Conservation (phyloP, 2,888 invertebrate genomes). For the Anagyrus pseudococci region DNA sequence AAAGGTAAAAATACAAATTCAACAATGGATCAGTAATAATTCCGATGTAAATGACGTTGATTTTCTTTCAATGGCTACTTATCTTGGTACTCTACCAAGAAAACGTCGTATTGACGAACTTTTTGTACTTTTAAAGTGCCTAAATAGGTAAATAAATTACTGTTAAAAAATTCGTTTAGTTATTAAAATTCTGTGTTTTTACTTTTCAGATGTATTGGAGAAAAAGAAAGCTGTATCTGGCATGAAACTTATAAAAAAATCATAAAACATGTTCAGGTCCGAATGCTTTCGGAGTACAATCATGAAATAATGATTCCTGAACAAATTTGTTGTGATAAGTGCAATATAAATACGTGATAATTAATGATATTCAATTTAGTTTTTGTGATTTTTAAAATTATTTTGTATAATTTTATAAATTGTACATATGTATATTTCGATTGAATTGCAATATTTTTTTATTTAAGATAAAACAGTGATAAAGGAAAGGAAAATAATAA, state of each 20-base stretch:
- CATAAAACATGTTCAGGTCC: slow-evolving; percentile 68
- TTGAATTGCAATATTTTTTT: not conserved
- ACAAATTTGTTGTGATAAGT: slow-evolving; percentile 29
- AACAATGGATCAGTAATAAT: slow-evolving; percentile 54
- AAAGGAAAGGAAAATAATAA: slow-evolving; percentile 26
- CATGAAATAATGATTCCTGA: slow-evolving; percentile 24
- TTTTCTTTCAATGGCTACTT: slow-evolving; percentile 56
- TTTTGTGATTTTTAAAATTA: not conserved
- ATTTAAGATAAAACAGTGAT: not conserved
- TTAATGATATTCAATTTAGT: not conserved
- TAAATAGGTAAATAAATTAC: slow-evolving; percentile 52
- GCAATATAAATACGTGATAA: slow-evolving; percentile 8
- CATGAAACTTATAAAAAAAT: slow-evolving; percentile 69
- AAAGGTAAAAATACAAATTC: slow-evolving; percentile 56
- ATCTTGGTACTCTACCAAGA: slow-evolving; percentile 56
- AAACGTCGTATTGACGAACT: slow-evolving; percentile 56
- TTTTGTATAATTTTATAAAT: slow-evolving; percentile 3
- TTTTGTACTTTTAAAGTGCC: slow-evolving; percentile 55
- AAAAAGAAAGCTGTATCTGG: slow-evolving; percentile 68
- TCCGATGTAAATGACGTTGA: slow-evolving; percentile 55
- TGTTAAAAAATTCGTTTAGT: not conserved
- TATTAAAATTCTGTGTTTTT: not conserved
- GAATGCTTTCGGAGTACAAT: slow-evolving; percentile 23
- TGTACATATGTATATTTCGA: not conserved
- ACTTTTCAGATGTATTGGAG: slow-evolving; percentile 62